These are phyloP conservation scores for Monoplex corrugatus DNA, from an alignment of 2,888 invertebrate genomes.

Conservation along the genomic window DNA sequence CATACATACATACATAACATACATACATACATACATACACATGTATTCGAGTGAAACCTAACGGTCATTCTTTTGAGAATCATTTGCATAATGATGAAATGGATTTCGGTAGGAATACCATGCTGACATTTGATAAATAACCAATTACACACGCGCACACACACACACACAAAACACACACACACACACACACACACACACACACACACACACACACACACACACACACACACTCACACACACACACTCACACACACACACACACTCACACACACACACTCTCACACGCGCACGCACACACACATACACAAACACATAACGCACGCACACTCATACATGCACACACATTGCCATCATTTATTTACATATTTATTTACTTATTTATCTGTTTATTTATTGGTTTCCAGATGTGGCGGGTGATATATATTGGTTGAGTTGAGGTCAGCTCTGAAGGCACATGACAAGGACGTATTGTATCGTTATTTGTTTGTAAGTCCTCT, in stretches of 20 bases:
- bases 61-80: too few relatives aligned
- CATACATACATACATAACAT: not conserved
- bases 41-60: too few relatives aligned
- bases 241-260: not conserved
- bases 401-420: too few relatives aligned
- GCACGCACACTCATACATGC: not conserved
- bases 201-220: constrained; percentile 22
- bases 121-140: not conserved
- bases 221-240: not conserved
- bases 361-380: too few relatives aligned
- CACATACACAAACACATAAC: constrained; percentile 5
- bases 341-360: too few relatives aligned
- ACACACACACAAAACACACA: not conserved
- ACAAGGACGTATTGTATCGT: too few relatives aligned
- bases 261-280: constrained; percentile 12
- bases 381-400: too few relatives aligned
- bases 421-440: too few relatives aligned
- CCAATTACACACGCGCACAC: not conserved
- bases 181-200: constrained; percentile 18
- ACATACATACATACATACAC: not conserved
- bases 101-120: too few relatives aligned
- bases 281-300: constrained; percentile 1
- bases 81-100: too few relatives aligned
- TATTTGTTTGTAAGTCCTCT: too few relatives aligned
- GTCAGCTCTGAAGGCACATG: too few relatives aligned